A percentile compares a stretch with the other conserved stretches of the same genome.
Conservation (phyloP, 1,140 invertebrate species). For the Araneus ventricosus region DNA sequence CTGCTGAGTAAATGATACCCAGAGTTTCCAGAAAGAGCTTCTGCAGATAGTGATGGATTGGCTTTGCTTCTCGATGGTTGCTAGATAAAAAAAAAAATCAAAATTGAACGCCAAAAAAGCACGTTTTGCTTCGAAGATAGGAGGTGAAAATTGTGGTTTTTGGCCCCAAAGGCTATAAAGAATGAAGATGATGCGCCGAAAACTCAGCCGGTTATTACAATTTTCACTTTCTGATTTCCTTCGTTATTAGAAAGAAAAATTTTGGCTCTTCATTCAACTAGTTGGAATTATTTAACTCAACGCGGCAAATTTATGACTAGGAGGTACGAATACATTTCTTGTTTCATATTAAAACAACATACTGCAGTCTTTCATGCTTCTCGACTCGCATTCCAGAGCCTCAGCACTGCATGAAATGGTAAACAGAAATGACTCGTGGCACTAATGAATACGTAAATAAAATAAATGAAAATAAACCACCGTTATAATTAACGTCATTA, state of each 20-base stretch:
- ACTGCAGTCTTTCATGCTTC: no score
- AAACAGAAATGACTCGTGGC: no score
- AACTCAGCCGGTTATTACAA: background rate
- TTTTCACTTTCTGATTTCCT: background rate
- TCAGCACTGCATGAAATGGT: no score
- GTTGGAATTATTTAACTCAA: no score
- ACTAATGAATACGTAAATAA: no score
- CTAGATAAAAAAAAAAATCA: background rate
- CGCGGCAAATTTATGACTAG: no score
- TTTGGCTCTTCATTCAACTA: no score
- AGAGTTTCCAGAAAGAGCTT: background rate
- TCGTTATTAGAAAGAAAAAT: background rate
- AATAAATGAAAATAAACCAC: no score
- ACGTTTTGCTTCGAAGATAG: background rate
- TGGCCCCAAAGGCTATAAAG: background rate
- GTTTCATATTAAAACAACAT: no score
- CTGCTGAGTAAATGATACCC: conserved; percentile 14
- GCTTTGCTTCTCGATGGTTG: background rate
- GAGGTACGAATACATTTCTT: no score
- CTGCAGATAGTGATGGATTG: conserved; percentile 1
- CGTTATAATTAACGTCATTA: no score
- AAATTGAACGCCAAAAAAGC: background rate
- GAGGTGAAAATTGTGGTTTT: background rate
- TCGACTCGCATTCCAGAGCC: no score
- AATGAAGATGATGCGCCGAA: background rate